phyloP scores from a whole-genome alignment of 2,888 invertebrate species.

The Chrysopilus asiliformis region DNA sequence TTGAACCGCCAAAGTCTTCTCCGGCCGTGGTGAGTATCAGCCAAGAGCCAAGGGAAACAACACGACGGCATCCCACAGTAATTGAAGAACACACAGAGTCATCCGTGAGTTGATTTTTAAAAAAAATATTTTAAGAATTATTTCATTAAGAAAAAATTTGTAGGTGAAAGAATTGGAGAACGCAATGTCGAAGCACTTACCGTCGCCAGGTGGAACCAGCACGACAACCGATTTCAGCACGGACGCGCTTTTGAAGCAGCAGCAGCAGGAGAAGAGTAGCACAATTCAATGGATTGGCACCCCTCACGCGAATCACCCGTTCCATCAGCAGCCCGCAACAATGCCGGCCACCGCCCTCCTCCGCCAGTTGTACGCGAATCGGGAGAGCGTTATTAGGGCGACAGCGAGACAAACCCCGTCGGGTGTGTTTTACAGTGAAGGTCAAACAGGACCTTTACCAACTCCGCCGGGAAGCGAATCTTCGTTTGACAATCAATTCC shows the following conservation, averaged over 20 bases:
- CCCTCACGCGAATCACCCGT: conserved; percentile 44
- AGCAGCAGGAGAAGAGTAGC: conserved; percentile 34
- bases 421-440: conserved; percentile 37
- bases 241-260: conserved; percentile 65
- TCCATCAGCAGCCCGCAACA: conserved; percentile 40
- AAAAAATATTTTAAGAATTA: background rate
- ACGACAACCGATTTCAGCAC: conserved; percentile 80
- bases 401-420: conserved; percentile 45
- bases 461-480: conserved; percentile 83
- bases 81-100: conserved; percentile 33
- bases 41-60: conserved; percentile 35
- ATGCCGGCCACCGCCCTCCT: conserved; percentile 82
- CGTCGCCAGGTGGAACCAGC: conserved; percentile 44
- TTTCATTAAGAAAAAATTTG: conserved; percentile 28
- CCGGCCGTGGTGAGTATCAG: conserved; percentile 20
- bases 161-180: conserved; percentile 89
- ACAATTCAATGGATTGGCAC: conserved; percentile 92
- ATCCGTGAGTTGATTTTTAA: conserved; percentile 23
- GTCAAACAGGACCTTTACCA: conserved; percentile 64
- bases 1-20: conserved; percentile 32
- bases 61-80: conserved; percentile 30
- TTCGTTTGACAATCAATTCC: conserved; percentile 49
- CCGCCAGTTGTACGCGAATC: conserved; percentile 79
- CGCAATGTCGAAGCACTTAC: conserved; percentile 92
- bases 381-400: conserved; percentile 90